Conservation (phyloP, 2,113 vertebrate genomes). For the Chroicocephalus ridibundus region DNA sequence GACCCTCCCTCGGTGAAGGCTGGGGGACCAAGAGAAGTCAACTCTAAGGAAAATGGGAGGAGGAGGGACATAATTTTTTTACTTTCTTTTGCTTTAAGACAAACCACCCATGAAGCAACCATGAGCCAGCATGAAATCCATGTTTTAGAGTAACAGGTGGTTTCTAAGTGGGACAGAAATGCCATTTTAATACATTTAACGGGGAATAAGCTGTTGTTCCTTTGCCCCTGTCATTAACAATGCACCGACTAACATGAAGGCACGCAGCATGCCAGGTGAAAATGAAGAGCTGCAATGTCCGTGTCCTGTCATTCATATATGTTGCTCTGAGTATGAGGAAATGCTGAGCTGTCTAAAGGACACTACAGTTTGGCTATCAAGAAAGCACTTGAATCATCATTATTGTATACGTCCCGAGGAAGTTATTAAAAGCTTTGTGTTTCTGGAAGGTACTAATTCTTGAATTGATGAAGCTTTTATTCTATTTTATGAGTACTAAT, state of each 20-base stretch:
- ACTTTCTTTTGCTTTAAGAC: neutral
- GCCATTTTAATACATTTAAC: neutral
- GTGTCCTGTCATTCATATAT: rapidly evolving
- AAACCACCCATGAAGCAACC: neutral
- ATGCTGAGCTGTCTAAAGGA: neutral
- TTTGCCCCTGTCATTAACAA: neutral
- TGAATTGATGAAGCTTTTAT: neutral
- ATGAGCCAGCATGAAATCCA: neutral
- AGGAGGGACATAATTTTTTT: neutral
- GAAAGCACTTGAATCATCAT: neutral
- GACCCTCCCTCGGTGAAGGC: neutral
- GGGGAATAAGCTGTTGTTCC: neutral
- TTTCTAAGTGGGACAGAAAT: neutral
- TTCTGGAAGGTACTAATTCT: neutral
- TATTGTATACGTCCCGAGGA: neutral
- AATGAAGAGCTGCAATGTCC: neutral
- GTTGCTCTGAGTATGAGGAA: neutral
- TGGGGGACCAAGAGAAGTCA: rapidly evolving
- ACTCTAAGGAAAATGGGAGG: neutral
- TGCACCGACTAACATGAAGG: rapidly evolving
- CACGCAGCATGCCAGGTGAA: neutral
- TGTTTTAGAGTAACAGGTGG: neutral
- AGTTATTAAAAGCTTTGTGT: neutral
- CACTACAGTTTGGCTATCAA: neutral
- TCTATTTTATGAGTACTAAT: neutral